These are phyloP conservation scores for Siniperca obscura DNA, from an alignment of 2,797 vertebrate genomes.

Conservation along the genomic window DNA sequence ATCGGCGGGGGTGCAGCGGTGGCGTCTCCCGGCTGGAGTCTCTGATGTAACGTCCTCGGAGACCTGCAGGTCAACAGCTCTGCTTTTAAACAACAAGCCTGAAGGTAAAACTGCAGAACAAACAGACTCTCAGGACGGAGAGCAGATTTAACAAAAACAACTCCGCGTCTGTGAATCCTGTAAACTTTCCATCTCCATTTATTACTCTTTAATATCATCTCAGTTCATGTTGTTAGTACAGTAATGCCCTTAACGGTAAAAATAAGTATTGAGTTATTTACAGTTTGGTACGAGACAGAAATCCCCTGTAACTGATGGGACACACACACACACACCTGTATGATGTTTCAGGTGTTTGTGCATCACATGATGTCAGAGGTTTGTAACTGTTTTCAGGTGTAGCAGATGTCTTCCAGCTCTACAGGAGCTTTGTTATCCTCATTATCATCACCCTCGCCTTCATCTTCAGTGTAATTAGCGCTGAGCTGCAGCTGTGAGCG, in stretches of 20 bases:
- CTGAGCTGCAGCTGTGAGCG: slow-evolving; percentile 47
- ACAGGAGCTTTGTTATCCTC: slow-evolving; percentile 52
- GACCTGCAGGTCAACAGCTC: slow-evolving; percentile 22
- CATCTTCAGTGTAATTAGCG: slow-evolving; percentile 49
- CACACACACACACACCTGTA: neutral
- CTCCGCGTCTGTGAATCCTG: neutral
- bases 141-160: neutral
- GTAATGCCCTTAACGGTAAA: neutral
- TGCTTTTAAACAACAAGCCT: slow-evolving; percentile 28
- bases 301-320: neutral
- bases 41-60: slow-evolving; percentile 31
- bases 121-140: neutral
- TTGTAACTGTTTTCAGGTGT: slow-evolving; percentile 5
- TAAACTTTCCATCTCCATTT: neutral
- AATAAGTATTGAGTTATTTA: neutral
- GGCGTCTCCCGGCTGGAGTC: slow-evolving; percentile 1
- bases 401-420: neutral
- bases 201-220: neutral
- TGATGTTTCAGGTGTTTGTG: neutral
- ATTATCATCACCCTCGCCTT: slow-evolving; percentile 13
- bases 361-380: neutral
- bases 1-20: neutral
- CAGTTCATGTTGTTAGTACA: neutral
- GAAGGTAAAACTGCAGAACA: slow-evolving; percentile 22
- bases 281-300: neutral